Conservation (phyloP, 2,797 vertebrate species). For the Platyrinchus mystaceus region DNA sequence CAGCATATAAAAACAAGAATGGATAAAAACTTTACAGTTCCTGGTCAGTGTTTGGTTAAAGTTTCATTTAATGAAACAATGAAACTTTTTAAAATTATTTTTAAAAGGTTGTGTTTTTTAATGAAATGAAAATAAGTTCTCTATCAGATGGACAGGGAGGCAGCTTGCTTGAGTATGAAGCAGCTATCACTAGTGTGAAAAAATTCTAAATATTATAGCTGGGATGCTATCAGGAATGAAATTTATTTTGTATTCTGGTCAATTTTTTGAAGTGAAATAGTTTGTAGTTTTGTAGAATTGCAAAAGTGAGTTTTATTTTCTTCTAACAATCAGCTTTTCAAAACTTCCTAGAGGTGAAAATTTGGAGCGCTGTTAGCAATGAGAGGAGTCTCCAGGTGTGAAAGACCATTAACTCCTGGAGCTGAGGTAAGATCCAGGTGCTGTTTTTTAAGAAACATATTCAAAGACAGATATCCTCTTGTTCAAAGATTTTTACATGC, state of each 20-base stretch:
- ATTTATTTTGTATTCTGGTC: neutral
- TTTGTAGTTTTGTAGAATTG: neutral
- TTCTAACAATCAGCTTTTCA: neutral
- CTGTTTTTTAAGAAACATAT: neutral
- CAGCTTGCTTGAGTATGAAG: neutral
- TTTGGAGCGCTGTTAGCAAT: neutral
- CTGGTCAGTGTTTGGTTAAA: neutral
- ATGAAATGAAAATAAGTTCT: neutral
- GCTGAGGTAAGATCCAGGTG: neutral
- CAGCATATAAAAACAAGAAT: neutral
- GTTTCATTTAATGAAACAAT: neutral
- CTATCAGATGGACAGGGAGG: neutral
- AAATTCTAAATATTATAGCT: neutral
- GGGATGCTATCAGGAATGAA: neutral
- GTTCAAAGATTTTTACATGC: neutral
- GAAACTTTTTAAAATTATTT: neutral
- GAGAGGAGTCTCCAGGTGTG: rapidly evolving
- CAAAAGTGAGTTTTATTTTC: neutral
- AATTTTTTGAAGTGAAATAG: neutral
- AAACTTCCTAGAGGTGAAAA: neutral
- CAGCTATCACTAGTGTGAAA: neutral
- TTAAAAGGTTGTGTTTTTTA: neutral
- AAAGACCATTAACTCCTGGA: neutral
- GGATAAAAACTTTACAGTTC: neutral
- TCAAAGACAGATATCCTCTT: neutral